phyloP scores from a whole-genome alignment of 2,113 vertebrate genomes.

The Chelonoidis abingdonii region DNA sequence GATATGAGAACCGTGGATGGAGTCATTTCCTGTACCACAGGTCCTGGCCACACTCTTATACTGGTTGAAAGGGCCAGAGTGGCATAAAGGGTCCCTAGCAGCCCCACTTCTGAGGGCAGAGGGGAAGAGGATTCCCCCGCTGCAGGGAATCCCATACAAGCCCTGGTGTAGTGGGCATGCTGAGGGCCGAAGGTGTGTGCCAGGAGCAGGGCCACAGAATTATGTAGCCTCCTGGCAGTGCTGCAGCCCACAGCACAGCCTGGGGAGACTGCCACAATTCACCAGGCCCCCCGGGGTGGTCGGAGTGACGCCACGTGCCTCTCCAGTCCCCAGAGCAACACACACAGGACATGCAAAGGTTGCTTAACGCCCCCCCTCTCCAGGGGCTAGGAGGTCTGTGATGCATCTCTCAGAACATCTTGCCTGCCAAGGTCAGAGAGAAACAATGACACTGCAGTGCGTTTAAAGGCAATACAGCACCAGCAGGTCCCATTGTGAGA shows the following conservation, averaged over 20 bases:
- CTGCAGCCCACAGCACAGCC: background rate
- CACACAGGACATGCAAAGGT: background rate
- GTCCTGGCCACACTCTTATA: background rate
- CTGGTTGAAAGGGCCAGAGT: background rate
- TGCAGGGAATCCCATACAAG: background rate
- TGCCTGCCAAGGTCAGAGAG: background rate
- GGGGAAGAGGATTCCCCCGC: no score
- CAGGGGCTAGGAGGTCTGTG: background rate
- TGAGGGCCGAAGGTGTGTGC: background rate
- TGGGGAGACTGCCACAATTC: background rate
- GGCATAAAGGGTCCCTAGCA: background rate
- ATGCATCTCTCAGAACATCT: background rate
- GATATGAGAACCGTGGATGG: no score
- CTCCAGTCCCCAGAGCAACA: background rate
- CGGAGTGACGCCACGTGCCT: background rate
- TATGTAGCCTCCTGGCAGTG: background rate
- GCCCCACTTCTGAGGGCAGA: background rate
- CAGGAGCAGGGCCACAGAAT: background rate
- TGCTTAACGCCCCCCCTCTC: background rate
- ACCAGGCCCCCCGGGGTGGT: no score
- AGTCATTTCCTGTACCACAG: background rate
- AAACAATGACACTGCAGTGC: background rate
- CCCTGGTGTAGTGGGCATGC: background rate
- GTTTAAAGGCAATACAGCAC: background rate
- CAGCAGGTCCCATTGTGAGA: background rate